Evolutionary conservation across 2,888 invertebrate genomes (phyloP), one percentile per base, ranked within the genome.

Genomic region (Heterodera filipjevi): DNA sequence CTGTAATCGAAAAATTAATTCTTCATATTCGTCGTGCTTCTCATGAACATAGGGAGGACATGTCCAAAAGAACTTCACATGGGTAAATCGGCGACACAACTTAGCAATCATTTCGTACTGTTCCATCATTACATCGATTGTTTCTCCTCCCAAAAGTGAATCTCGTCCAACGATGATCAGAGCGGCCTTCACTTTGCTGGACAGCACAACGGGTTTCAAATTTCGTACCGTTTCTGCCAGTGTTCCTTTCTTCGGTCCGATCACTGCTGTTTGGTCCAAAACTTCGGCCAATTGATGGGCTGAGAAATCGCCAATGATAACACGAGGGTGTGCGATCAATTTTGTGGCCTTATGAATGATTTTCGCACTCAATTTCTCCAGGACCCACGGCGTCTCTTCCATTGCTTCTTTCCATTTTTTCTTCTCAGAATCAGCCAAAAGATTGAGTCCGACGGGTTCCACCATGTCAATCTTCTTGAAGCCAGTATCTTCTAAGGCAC

Each of bases 131-230:
- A 27, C 35, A 10, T 74, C 74, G 1, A 53, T 10, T 6, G 74
- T 46, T 30, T 74, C 74, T 27, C 74, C 74, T 14, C 33, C 74
- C 35, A 74, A 46, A 3, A 74, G 74, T n/a, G 74, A 59, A 6
- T 74, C 74, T 33, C 74, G 59, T n/a, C 74, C 59, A 3, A 27
- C n/a, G 2, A 74, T 53, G 14, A 74, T 66, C 33, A 74, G 35
- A 3, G 66, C 74, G 6, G n/a, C n/a, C 46, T 74, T 66, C 35
- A 74, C 74, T 19, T 49, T 35, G 35, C 44, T 44, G 3, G 74
- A 39, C 12, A 74, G 46, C 22, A 74, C 74, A 14, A 22, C n/a
- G n/a, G 35, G 44, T 16, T 46, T 74, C 59, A 74, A 30, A 16
- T 39, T 74, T 14, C 74, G n/a, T 2, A 74, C 30, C 0, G 33